These are phyloP conservation scores for Oryzaephilus surinamensis DNA, from an alignment of 1,140 invertebrate genomes.

Conservation along the genomic window DNA sequence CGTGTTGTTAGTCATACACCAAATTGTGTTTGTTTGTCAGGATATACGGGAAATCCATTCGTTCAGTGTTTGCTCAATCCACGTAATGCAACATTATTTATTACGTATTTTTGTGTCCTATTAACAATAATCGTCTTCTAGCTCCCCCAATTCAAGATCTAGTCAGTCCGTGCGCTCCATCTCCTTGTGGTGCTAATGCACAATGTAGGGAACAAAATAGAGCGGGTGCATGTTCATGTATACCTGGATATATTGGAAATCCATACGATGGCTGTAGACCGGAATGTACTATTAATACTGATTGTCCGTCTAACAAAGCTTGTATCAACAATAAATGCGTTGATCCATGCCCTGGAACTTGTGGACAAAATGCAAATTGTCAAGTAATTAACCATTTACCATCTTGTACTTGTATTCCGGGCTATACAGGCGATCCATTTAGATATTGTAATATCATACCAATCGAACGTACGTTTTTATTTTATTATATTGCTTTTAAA, in stretches of 20 bases:
- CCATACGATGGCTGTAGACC: constrained; percentile 63
- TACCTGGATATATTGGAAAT: constrained; percentile 62
- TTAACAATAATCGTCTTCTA: not conserved
- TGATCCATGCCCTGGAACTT: constrained; percentile 61
- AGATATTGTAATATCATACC: constrained; percentile 43
- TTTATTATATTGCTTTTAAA: constrained; percentile 5
- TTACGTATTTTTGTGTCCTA: not conserved
- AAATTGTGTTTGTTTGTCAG: constrained; percentile 49
- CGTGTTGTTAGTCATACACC: constrained; percentile 54
- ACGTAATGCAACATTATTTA: not conserved
- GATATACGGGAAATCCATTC: constrained; percentile 49
- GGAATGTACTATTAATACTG: constrained; percentile 52
- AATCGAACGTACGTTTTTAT: constrained; percentile 40
- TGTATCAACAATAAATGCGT: constrained; percentile 59
- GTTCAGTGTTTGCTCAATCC: constrained; percentile 40
- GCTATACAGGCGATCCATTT: constrained; percentile 62
- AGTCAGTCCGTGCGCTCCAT: constrained; percentile 52
- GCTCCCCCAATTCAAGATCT: constrained; percentile 21
- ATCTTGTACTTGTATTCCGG: constrained; percentile 54
- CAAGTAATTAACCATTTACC: constrained; percentile 62
- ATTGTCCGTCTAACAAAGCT: constrained; percentile 57
- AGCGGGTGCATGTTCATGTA: constrained; percentile 58
- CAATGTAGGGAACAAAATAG: constrained; percentile 55
- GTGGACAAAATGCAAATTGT: constrained; percentile 62
- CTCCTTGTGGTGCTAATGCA: constrained; percentile 64